Percentiles rank a stretch among this genome's conserved stretches.
phyloP scores from a whole-genome alignment of 2,797 vertebrate genomes.

The Liparis tanakae region DNA sequence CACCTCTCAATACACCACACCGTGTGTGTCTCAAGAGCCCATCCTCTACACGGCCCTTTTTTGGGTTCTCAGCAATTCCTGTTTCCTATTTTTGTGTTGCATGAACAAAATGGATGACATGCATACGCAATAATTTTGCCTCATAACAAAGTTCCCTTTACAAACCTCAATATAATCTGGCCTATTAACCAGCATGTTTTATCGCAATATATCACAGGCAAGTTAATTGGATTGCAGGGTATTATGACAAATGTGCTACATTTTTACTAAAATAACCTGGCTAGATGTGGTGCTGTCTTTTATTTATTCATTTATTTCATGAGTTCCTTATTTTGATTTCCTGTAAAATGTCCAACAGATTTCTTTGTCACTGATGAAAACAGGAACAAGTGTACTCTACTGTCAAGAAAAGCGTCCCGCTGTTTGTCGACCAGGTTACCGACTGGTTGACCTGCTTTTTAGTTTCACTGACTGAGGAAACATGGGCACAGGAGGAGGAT shows the following conservation, averaged over 20 bases:
- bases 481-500: slow-evolving; percentile 24
- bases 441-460: slow-evolving; percentile 40
- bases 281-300: slow-evolving; percentile 1
- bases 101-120: background rate
- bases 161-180: background rate
- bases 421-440: slow-evolving; percentile 32
- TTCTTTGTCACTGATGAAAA: slow-evolving; percentile 15
- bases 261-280: background rate
- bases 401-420: slow-evolving; percentile 9
- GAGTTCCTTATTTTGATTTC: slow-evolving; percentile 14
- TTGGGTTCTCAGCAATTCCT: background rate
- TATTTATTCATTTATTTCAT: slow-evolving; percentile 13
- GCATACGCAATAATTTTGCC: slow-evolving; percentile 14
- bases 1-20: too few relatives aligned
- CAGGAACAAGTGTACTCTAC: background rate
- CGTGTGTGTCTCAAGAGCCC: too few relatives aligned
- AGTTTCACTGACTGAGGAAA: slow-evolving; percentile 21
- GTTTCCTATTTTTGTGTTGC: slow-evolving; percentile 7
- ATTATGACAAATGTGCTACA: slow-evolving; percentile 21
- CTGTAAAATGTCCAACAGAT: background rate
- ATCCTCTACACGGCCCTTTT: background rate
- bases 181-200: slow-evolving; percentile 3
- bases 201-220: slow-evolving; percentile 17
- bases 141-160: background rate
- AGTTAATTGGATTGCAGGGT: slow-evolving; percentile 33